Evolutionary conservation across 2,888 invertebrate species (phyloP).

Genomic region (Encarsia formosa): DNA sequence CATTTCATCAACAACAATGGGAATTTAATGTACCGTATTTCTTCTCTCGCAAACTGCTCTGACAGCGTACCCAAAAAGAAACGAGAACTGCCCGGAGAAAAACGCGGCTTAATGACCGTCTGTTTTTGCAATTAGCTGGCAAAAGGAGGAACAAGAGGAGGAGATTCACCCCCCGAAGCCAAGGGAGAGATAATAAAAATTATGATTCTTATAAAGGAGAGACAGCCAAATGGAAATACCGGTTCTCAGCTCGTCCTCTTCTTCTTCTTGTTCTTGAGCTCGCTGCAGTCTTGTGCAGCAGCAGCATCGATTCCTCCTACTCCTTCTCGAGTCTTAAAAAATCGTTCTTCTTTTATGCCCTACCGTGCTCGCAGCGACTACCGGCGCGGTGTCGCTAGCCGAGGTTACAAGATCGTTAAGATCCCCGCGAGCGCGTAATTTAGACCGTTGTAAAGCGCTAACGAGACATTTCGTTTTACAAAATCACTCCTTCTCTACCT

Average conservation of each 20-base stretch:
- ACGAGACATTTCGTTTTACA: constrained; percentile 49
- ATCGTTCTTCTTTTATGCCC: neutral
- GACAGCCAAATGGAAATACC: constrained; percentile 26
- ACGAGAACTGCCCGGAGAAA: constrained; percentile 1
- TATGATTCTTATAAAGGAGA: constrained; percentile 25
- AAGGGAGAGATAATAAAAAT: constrained; percentile 25
- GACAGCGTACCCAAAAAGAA: too few species aligned
- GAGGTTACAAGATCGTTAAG: constrained; percentile 44
- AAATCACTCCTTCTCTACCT: constrained; percentile 37
- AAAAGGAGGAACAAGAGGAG: too few species aligned
- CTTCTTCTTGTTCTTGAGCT: neutral
- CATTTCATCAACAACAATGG: too few species aligned
- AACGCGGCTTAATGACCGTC: constrained; percentile 20
- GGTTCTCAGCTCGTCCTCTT: constrained; percentile 12
- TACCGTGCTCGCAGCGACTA: too few species aligned
- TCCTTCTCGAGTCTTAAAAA: constrained; percentile 5
- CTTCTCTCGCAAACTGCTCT: too few species aligned
- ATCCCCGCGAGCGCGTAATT: constrained; percentile 46
- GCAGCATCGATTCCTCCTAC: constrained; percentile 6
- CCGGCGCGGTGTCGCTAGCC: neutral
- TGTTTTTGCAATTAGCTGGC: constrained; percentile 26
- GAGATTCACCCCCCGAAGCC: constrained; percentile 1
- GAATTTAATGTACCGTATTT: too few species aligned
- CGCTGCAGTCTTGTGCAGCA: neutral
- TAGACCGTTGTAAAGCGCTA: constrained; percentile 49